Base-by-base conservation (phyloP, 2,113 vertebrate genomes). In the Aegithalos caudatus region DNA sequence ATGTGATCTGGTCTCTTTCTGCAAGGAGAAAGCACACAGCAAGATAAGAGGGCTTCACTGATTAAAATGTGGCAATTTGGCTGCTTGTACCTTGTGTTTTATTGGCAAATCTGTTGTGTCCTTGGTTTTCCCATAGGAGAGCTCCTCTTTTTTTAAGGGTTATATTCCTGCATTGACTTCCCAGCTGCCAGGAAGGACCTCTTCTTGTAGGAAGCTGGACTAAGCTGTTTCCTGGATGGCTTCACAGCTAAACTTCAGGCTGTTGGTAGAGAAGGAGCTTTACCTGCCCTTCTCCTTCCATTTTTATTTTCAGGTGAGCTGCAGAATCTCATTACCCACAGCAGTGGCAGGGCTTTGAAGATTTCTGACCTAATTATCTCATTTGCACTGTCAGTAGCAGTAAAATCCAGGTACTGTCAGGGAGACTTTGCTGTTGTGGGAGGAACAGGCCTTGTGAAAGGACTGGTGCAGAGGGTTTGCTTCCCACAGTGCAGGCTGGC, bases 301-400 rank as follows among this genome's bases (percentile, higher is more conserved):
- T 48, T 58, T 62, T 62, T 86, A 29, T 78, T 86, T 88, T 69
- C 82, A 90, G 60, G 88, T 90, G 92, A 90, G 50, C 58, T 73
- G 44, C 71, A 88, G 77, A 92, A 69, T 81, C 93, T 96, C 90
- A 76, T 95, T 96, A 93, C 51, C 33, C 28, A 56, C 0, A 0
- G 56, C 82, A 84, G 64, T 74, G 69, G 69, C 88, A 88, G 86
- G 56, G 72, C 69, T 95, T 96, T 93, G 93, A 92, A 95, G 90
- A 92, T 94, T 92, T 94, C 83, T 93, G 80, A 22, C 71, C 58
- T 92, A 83, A 95, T 95, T 93, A 81, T 81, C 87, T 86, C 57
- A 60, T 56, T 90, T 93, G 85, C 7, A 15, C 58, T 78, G 51
- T 0, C 7, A 88, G 64, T n/a, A 90, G 85, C 72, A 60, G 60